phyloP scores from a whole-genome alignment of 2,888 invertebrate species.

The Monopis laevigella region DNA sequence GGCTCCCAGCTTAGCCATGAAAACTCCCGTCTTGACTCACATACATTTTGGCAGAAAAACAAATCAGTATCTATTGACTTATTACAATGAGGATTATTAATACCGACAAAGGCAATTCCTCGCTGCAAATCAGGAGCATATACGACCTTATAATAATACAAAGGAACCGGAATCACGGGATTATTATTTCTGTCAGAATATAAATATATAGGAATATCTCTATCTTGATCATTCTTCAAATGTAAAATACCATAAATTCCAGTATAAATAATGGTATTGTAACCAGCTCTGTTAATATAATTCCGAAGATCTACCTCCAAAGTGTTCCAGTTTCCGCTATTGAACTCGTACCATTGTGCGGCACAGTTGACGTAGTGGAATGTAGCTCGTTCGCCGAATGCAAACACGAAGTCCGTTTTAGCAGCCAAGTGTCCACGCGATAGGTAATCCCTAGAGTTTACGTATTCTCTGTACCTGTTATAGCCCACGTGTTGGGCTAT shows the following conservation, averaged over 20 bases:
- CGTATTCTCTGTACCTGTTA: conserved; percentile 33
- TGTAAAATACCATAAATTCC: conserved; percentile 69
- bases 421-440: conserved; percentile 73
- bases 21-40: conserved; percentile 52
- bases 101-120: conserved; percentile 68
- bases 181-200: conserved; percentile 41
- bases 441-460: conserved; percentile 45
- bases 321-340: conserved; percentile 68
- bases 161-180: conserved; percentile 49
- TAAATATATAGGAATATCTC: conserved; percentile 43
- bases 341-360: conserved; percentile 74
- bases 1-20: conserved; percentile 69
- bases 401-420: conserved; percentile 71
- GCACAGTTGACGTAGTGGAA: conserved; percentile 74
- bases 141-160: conserved; percentile 62
- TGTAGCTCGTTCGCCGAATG: conserved; percentile 67
- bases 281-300: conserved; percentile 35
- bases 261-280: conserved; percentile 62
- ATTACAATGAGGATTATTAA: conserved; percentile 69
- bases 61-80: conserved; percentile 30
- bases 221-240: conserved; percentile 46
- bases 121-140: conserved; percentile 53
- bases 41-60: conserved; percentile 58
- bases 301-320: conserved; percentile 55
- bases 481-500: conserved; percentile 37